These are phyloP conservation scores for Pimpla rufipes DNA, from an alignment of 2,888 invertebrate species.

Conservation along the genomic window DNA sequence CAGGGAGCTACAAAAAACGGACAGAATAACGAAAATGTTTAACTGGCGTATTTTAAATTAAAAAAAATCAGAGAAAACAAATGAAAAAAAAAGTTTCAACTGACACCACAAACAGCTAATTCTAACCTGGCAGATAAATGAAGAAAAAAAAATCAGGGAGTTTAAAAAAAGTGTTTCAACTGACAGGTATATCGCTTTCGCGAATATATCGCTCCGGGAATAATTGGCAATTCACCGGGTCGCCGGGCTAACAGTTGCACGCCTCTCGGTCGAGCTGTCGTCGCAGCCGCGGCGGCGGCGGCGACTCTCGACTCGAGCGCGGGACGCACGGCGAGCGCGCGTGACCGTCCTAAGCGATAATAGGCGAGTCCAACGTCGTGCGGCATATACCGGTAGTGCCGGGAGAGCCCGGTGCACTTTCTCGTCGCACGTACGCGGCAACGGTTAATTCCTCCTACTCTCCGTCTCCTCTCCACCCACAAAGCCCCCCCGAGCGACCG, in stretches of 20 bases:
- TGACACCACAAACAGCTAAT: too few relatives aligned
- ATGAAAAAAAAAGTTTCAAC: too few relatives aligned
- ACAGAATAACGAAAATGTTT: too few relatives aligned
- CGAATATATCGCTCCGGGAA: neutral
- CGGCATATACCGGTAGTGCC: conserved; percentile 22
- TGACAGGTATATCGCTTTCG: neutral
- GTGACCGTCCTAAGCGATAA: conserved; percentile 50
- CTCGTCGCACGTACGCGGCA: conserved; percentile 76
- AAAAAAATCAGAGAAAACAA: too few relatives aligned
- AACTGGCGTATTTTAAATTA: too few relatives aligned
- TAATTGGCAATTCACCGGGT: conserved; percentile 9
- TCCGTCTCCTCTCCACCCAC: conserved; percentile 70
- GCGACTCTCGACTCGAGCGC: conserved; percentile 19
- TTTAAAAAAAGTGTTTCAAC: too few relatives aligned
- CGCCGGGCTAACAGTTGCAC: conserved; percentile 8
- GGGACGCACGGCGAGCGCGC: conserved; percentile 13
- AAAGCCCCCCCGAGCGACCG: conserved; percentile 40
- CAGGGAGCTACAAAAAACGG: too few relatives aligned
- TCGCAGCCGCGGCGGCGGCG: too few relatives aligned
- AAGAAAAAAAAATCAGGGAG: too few relatives aligned
- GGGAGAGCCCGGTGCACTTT: conserved; percentile 73
- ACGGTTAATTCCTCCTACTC: conserved; percentile 72
- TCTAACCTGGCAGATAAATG: too few relatives aligned
- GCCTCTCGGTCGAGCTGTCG: conserved; percentile 5
- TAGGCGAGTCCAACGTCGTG: conserved; percentile 13